phyloP scores from a whole-genome alignment of 2,797 vertebrate species.

The Pseudopleuronectes americanus region DNA sequence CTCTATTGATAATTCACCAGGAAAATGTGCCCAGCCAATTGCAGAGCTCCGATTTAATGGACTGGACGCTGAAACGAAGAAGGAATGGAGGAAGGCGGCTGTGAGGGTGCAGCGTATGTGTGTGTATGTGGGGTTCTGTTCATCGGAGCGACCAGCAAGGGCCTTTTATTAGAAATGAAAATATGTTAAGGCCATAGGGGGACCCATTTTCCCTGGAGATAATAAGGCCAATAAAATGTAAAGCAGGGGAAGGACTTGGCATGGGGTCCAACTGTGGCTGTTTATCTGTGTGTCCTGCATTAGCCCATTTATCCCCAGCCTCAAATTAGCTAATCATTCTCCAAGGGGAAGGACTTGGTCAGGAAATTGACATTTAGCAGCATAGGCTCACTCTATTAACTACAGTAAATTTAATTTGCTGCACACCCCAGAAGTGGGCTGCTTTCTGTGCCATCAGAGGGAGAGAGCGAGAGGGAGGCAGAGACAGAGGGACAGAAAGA shows the following conservation, averaged over 20 bases:
- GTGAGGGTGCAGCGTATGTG: conserved; percentile 38
- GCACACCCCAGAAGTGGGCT: conserved; percentile 82
- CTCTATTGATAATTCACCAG: conserved; percentile 89
- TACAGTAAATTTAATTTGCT: conserved; percentile 89
- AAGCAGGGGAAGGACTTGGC: conserved; percentile 82
- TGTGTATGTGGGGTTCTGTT: conserved; percentile 24
- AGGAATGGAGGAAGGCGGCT: conserved; percentile 68
- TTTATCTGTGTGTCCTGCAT: conserved; percentile 84
- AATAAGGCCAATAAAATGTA: conserved; percentile 87
- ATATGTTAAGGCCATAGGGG: conserved; percentile 85
- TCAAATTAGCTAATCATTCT: conserved; percentile 87
- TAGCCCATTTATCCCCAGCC: conserved; percentile 84
- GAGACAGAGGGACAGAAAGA: conserved; percentile 30
- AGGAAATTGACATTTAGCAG: conserved; percentile 89
- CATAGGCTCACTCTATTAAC: conserved; percentile 88
- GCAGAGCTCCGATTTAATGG: conserved; percentile 83
- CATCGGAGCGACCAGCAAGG: conserved; percentile 72
- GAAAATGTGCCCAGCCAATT: conserved; percentile 84
- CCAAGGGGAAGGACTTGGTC: conserved; percentile 86
- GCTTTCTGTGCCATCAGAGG: conserved; percentile 76
- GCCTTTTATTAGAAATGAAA: conserved; percentile 86
- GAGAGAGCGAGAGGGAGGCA: conserved; percentile 35
- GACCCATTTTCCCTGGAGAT: conserved; percentile 85
- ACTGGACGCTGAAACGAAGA: conserved; percentile 75
- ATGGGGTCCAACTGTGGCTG: conserved; percentile 78